Base-by-base conservation (phyloP, 2,888 invertebrate species). In the Operophtera brumata region DNA sequence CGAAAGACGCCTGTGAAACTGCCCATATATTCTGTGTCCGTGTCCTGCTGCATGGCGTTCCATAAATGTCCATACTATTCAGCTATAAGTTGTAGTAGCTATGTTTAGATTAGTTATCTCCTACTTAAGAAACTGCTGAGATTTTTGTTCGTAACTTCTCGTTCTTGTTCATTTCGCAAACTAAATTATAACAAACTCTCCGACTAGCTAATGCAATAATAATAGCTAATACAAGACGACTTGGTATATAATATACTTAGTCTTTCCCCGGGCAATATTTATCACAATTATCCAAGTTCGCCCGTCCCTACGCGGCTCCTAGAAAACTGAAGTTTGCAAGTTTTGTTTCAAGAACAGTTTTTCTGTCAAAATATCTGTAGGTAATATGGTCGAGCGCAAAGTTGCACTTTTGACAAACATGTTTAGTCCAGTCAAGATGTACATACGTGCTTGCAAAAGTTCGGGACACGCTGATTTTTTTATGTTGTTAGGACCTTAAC, bases 241-340 rank as follows among this genome's bases (percentile, higher is more conserved):
- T 20, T 32, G 11, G 36, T n/a, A 11, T 26, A 34, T n/a, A n/a
- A n/a, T n/a, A n/a, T n/a, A n/a, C n/a, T n/a, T n/a, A n/a, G n/a
- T n/a, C n/a, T n/a, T 13, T 41, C 40, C 14, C 47, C 8, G 20
- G 32, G 32, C 36, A 47, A 51, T 62, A 59, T 62, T 57, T 48
- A 59, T 62, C 45, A 58, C 58, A 56, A 58, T 56, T 56, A 54
- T 11, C 28, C 10, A 58, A 61, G 36, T 57, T 48, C 7, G 14
- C 35, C 20, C 30, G 28, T 5, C 9, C 20, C 25, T 34, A 36
- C n/a, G n/a, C n/a, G n/a, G 36, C 39, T 30, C 32, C 34, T 28
- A 30, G 56, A 45, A 46, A 44, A 51, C 35, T 9, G 11, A 55
- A 55, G 32, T 52, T 59, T 30, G 6, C 14, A 25, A 35, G 39